Conservation (phyloP, 2,797 vertebrate genomes). For the Mus spretus region DNA sequence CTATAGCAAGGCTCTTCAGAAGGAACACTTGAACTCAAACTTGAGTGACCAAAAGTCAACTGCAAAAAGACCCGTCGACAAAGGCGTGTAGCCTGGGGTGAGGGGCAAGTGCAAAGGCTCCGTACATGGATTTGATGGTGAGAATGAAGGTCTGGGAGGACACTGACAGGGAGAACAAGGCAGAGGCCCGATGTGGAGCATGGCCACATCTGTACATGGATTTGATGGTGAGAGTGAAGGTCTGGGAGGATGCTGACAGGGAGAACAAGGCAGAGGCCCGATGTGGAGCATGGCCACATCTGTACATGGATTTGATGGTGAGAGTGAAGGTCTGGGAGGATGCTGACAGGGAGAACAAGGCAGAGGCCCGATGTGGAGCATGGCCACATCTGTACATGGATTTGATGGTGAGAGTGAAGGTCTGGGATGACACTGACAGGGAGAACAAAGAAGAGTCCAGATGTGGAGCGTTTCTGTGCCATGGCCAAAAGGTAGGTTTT, state of each 20-base stretch:
- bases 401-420: background rate
- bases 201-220: background rate
- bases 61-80: background rate
- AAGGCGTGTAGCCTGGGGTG: background rate
- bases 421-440: no score
- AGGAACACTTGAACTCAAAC: background rate
- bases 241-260: no score
- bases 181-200: background rate
- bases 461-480: background rate
- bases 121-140: background rate
- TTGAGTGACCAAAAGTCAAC: background rate
- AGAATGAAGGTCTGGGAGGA: background rate
- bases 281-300: background rate
- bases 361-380: background rate
- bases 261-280: background rate
- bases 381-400: background rate
- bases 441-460: background rate
- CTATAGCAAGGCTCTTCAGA: background rate
- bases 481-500: background rate
- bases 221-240: background rate
- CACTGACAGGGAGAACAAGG: background rate
- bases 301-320: background rate
- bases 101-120: background rate
- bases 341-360: background rate
- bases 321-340: background rate